Evolutionary conservation across 2,888 invertebrate genomes (phyloP), one percentile per base, ranked within the genome.

Genomic region (Diarsia mendica): DNA sequence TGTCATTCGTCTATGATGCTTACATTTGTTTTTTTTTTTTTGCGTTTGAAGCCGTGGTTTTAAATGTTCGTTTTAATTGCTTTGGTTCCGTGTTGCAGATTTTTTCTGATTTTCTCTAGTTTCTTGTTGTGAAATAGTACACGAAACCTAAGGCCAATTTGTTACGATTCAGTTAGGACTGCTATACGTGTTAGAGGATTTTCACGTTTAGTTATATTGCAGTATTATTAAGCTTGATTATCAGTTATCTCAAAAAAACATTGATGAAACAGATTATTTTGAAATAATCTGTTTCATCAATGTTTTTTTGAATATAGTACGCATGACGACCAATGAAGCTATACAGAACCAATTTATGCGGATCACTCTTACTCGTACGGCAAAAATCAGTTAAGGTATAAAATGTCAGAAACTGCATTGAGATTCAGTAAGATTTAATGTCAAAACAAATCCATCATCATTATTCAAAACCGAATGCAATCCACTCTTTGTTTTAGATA

Each of bases 401-500:
- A 55, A 13, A 0, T 13, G 23, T 1, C 23, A 55, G 23, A 55
- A 13, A 23, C 23, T 55, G 20, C 39, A 20, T 39, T 20, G 39
- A 39, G 2, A n/a, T 39, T 39, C 3, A 3, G 15, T 51, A 2
- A 44, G 20, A 2, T 55, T 28, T 28, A 55, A 53, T 39, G 76
- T 55, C 61, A 44, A 75, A 82, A 69, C n/a, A 60, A 33, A 65
- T 70, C 55, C 20, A 65, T 61, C 67, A 61, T 33, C 51, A 33
- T 60, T 9, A 55, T 67, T 68, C 58, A 68, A 83, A 78, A 85
- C 3, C 78, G 72, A 82, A 83, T 65, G 28, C 39, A 61, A 70
- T 65, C 23, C 33, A 55, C 60, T 74, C 74, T 79, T 83, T 77
- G 71, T 80, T 79, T 80, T 23, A 73, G 77, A 75, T 80, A 83